Evolutionary conservation across 2,888 invertebrate genomes (phyloP).

Genomic region (Ceraclea dissimilis): DNA sequence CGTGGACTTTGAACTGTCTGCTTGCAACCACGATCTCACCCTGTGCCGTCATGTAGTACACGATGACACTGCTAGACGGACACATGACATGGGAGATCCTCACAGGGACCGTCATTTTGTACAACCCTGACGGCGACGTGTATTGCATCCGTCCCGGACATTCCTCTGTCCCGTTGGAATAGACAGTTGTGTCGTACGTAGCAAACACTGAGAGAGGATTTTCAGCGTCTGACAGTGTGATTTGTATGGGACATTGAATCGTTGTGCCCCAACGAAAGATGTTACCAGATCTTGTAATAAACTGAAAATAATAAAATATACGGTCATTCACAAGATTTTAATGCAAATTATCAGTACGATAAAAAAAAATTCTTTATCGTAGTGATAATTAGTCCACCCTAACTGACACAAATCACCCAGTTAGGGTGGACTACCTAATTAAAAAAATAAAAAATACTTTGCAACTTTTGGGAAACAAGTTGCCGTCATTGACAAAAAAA

Average conservation of each 20-base stretch:
- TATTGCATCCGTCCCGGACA: constrained; percentile 7
- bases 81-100: constrained; percentile 46
- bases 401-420: too few species aligned
- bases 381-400: too few species aligned
- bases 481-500: too few species aligned
- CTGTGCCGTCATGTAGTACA: constrained; percentile 47
- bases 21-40: constrained; percentile 51
- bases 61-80: constrained; percentile 45
- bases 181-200: constrained; percentile 1
- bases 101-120: constrained; percentile 39
- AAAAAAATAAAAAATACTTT: too few species aligned
- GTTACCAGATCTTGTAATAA: constrained; percentile 42
- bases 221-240: neutral
- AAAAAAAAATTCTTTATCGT: too few species aligned
- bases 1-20: constrained; percentile 46
- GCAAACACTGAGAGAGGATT: neutral
- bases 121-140: constrained; percentile 9
- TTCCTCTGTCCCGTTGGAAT: constrained; percentile 1
- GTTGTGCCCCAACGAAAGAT: constrained; percentile 46
- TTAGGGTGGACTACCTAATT: too few species aligned
- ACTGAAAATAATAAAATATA: constrained; percentile 30
- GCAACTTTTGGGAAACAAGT: too few species aligned
- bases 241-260: constrained; percentile 38
- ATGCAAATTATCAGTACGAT: too few species aligned
- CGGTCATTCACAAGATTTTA: too few species aligned